A percentile compares a stretch with the other conserved stretches of the same genome.
These are phyloP conservation scores for Sebastiscus albofasciatus DNA, from an alignment of 2,797 vertebrate genomes.

Conservation along the genomic window DNA sequence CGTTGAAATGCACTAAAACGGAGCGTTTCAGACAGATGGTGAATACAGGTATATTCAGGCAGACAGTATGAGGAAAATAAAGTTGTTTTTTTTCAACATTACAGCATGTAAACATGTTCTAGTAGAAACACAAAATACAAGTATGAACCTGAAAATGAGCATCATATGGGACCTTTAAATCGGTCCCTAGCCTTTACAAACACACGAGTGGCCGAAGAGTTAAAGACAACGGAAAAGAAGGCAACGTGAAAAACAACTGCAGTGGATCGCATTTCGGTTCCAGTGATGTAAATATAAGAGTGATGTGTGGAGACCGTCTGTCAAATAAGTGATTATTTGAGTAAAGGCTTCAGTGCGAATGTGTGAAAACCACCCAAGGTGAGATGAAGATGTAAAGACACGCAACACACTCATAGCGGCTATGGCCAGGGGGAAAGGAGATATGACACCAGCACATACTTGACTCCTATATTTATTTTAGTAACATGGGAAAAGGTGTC, in stretches of 20 bases:
- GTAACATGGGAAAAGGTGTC: background rate
- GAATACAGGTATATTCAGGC: too few species aligned
- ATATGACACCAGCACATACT: background rate
- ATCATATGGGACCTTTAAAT: background rate
- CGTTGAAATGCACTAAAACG: too few species aligned
- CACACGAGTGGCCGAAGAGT: background rate
- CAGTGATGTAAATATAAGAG: background rate
- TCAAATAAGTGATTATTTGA: background rate
- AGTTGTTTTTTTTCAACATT: too few species aligned
- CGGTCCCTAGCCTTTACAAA: background rate
- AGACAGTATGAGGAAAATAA: too few species aligned
- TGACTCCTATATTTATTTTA: background rate
- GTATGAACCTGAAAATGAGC: too few species aligned
- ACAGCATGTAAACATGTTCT: too few species aligned
- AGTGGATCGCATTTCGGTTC: background rate
- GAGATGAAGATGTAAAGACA: background rate
- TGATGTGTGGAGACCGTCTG: background rate
- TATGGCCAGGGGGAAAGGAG: background rate
- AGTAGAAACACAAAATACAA: too few species aligned
- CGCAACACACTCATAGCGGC: background rate
- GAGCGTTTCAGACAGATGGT: too few species aligned
- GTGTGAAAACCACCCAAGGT: constrained; percentile 1
- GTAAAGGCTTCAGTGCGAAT: background rate
- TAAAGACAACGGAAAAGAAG: background rate
- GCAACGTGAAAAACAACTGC: background rate